Evolutionary conservation across 2,797 vertebrate genomes (phyloP).

Genomic region (Falco cherrug): DNA sequence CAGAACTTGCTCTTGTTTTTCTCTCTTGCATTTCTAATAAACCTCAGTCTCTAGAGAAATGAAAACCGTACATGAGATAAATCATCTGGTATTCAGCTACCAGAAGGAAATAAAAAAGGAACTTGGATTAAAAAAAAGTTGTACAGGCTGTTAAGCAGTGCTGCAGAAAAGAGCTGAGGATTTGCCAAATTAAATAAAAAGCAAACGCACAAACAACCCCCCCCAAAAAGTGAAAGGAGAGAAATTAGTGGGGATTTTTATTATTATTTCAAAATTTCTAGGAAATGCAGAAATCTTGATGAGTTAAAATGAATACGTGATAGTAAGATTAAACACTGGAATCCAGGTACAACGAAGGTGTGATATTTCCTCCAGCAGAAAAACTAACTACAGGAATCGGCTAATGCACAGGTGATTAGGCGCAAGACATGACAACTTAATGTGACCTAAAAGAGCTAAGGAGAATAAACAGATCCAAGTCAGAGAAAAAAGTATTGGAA

Average conservation of each 20-base stretch:
- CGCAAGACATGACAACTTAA: background rate
- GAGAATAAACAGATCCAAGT: background rate
- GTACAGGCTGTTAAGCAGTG: background rate
- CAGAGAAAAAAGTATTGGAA: background rate
- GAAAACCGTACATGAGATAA: background rate
- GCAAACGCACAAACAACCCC: background rate
- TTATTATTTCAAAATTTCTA: background rate
- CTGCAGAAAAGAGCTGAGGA: background rate
- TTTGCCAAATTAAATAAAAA: background rate
- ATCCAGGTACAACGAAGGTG: background rate
- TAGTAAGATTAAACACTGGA: background rate
- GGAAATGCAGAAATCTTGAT: background rate
- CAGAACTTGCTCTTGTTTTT: background rate
- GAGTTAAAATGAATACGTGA: background rate
- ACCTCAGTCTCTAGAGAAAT: background rate
- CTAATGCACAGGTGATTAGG: background rate
- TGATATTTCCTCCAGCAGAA: background rate
- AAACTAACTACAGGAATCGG: background rate
- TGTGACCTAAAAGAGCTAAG: background rate
- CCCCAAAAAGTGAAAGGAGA: background rate
- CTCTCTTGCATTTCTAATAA: background rate
- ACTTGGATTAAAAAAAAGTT: background rate
- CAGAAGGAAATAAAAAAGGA: constrained; percentile 11
- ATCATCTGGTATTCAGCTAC: background rate
- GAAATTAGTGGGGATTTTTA: background rate